Evolutionary conservation across 2,113 vertebrate genomes (phyloP), one percentile per base, ranked within the genome.

Genomic region (Lynx canadensis): DNA sequence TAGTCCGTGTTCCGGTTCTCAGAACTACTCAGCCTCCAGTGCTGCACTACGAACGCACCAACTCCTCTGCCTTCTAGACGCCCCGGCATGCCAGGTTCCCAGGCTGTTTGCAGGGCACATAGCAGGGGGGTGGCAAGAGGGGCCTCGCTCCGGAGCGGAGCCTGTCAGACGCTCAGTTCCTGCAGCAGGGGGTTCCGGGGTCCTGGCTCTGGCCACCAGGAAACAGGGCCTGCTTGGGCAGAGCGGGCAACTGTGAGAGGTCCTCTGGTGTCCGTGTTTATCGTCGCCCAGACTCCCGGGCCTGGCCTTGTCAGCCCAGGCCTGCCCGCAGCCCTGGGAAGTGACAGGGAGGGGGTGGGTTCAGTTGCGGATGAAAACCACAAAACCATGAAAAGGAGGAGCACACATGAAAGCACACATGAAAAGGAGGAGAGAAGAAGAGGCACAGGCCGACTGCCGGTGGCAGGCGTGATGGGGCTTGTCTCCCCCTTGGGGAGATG

Each of bases 341-440:
- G 71, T 15, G 66, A 50, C 45, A 5, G 21, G 89, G 63, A 69
- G 91, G 92, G 83, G 91, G 63, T 31, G 80, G 95, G 96, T 96
- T 97, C 96, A 85, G 94, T 60, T 8, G 14, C 90, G 57, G 96
- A 94, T 97, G 97, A 98, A 97, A 98, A 96, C 91, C 23, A 4
- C 88, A 96, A 96, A 97, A 97, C 97, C 92, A 71, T 55, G 90
- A 95, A 96, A 95, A 85, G 78, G 66, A 63, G 66, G 82, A 48
- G 36, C 45, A 45, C 45, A 45, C 45, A 45, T 45, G 45, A 45
- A 45, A 25, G 79, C 83, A 60, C 95, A 65, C 93, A 65, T 50
- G 90, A 95, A 96, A 95, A 85, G 78, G 66, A 63, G 66, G 82
- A 48, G 36, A 76, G 69, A 76, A 93, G 91, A 76, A 63, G 69